Percentiles rank a stretch among this genome's conserved stretches.
Conservation (phyloP, 2,113 vertebrate species). For the Raphicerus campestris region DNA sequence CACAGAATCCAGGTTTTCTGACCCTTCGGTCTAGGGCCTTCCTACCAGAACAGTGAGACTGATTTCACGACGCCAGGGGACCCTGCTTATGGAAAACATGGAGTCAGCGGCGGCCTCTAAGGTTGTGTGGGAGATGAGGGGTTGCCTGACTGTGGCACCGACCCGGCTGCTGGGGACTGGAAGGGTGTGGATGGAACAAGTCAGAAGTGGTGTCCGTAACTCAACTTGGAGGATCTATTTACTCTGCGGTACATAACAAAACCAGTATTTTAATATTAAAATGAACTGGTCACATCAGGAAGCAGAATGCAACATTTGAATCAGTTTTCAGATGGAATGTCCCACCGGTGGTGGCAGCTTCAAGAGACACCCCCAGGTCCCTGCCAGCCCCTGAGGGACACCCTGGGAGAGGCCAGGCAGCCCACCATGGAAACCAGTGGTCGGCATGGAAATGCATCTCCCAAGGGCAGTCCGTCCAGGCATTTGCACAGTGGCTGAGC, state of each 20-base stretch:
- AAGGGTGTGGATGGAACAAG: not conserved
- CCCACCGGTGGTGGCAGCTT: not conserved
- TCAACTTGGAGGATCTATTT: accelerated
- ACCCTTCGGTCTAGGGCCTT: too few species aligned
- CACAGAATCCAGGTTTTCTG: not conserved
- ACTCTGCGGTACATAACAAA: not conserved
- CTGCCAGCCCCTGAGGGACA: not conserved
- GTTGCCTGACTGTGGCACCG: accelerated
- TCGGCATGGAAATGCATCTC: constrained; percentile 40
- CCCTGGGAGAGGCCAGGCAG: not conserved
- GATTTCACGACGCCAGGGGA: accelerated
- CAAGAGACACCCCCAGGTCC: not conserved
- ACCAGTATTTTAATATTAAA: not conserved
- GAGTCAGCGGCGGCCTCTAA: accelerated
- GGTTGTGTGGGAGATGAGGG: accelerated
- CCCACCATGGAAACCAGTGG: constrained; percentile 41
- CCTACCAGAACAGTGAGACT: accelerated
- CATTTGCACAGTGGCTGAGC: constrained; percentile 19
- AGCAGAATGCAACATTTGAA: not conserved
- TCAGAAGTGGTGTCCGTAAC: not conserved
- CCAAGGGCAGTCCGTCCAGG: not conserved
- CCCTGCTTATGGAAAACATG: accelerated
- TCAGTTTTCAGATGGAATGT: not conserved
- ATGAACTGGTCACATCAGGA: not conserved
- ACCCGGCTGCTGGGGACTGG: accelerated